Conservation (phyloP, 2,113 vertebrate genomes). For the Xyrauchen texanus region DNA sequence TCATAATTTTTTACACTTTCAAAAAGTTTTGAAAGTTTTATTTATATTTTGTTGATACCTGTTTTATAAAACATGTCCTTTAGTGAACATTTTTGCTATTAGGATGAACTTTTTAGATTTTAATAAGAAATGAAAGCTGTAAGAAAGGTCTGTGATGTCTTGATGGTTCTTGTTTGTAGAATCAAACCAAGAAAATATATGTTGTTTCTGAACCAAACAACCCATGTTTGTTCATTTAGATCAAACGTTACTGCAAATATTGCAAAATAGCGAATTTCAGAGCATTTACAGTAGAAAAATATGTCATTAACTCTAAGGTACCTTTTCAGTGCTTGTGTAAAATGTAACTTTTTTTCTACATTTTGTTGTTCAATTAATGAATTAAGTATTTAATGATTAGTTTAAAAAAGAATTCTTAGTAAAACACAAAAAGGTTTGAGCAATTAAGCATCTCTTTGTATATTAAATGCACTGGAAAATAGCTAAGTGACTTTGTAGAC, state of each 20-base stretch:
- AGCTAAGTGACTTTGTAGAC: not conserved
- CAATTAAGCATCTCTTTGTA: not conserved
- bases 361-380: slow-evolving; percentile 13
- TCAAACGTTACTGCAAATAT: no score
- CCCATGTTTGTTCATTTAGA: not conserved
- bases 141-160: not conserved
- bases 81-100: slow-evolving; percentile 56
- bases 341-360: slow-evolving; percentile 10
- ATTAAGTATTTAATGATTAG: slow-evolving; percentile 1
- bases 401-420: not conserved
- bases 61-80: no score
- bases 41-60: slow-evolving; percentile 68
- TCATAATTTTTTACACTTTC: slow-evolving; percentile 37
- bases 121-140: not conserved
- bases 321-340: not conserved
- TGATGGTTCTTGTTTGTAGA: not conserved
- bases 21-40: slow-evolving; percentile 65
- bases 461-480: slow-evolving; percentile 6
- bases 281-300: slow-evolving; percentile 4
- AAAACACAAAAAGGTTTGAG: not conserved
- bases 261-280: not conserved
- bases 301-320: not conserved
- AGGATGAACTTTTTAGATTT: slow-evolving; percentile 45
- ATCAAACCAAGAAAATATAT: not conserved
- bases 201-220: slow-evolving; percentile 9